A percentile compares a stretch with the other conserved stretches of the same genome.
phyloP scores from a whole-genome alignment of 2,888 invertebrate species.

The Cosmia trapezina region DNA sequence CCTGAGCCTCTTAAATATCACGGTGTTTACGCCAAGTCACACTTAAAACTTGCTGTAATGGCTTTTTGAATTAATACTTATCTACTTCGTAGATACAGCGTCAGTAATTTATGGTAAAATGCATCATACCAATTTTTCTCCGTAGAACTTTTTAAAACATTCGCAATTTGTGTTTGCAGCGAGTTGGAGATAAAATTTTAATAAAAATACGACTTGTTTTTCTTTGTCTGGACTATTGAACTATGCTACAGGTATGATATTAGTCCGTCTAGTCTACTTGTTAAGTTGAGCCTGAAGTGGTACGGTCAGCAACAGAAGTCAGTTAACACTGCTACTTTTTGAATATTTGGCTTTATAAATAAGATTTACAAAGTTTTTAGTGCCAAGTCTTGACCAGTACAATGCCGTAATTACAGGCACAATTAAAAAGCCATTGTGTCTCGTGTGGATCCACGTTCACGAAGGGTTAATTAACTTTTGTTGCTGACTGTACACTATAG shows the following conservation, averaged over 20 bases:
- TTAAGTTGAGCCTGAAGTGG: background rate
- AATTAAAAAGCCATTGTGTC: too few species aligned
- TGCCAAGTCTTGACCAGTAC: too few species aligned
- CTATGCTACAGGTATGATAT: background rate
- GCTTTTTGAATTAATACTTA: slow-evolving; percentile 83
- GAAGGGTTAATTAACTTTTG: too few species aligned
- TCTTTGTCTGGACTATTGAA: background rate
- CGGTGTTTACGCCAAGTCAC: slow-evolving; percentile 78
- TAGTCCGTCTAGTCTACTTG: background rate
- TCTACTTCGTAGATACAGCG: slow-evolving; percentile 76
- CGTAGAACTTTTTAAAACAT: background rate
- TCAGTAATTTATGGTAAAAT: slow-evolving; percentile 76
- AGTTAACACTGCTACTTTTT: too few species aligned
- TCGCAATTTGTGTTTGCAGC: background rate
- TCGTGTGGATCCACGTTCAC: too few species aligned
- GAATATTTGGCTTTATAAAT: too few species aligned
- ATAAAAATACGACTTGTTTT: background rate
- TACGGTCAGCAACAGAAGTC: too few species aligned
- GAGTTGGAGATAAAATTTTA: background rate
- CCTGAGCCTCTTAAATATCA: slow-evolving; percentile 76
- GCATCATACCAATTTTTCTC: slow-evolving; percentile 68
- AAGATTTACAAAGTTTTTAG: too few species aligned
- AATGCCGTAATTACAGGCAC: too few species aligned
- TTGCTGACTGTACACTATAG: too few species aligned
- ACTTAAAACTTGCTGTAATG: slow-evolving; percentile 84